Evolutionary conservation across 2,888 invertebrate genomes (phyloP), one percentile per base, ranked within the genome.

Genomic region (Galeruca laticollis): DNA sequence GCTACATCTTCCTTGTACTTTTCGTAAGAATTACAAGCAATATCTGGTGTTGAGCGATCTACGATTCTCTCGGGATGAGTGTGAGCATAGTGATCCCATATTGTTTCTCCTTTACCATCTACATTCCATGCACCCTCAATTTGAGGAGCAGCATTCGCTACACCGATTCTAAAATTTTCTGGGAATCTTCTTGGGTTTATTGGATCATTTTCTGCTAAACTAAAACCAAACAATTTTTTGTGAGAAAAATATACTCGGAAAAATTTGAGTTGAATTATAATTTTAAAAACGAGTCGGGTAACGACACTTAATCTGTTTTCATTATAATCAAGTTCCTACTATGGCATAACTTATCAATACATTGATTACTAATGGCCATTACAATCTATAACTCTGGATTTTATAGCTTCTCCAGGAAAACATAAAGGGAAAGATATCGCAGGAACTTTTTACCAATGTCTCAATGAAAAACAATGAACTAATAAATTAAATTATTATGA

Each of bases 21-120:
- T 82, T 91, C 89, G 82, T 92, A 93, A 20, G 91, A 91, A 81
- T 92, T 90, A 65, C 89, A 89, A 0, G 92, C 89, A 0, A 90
- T 83, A 77, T 92, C 91, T 0, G 88, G 92, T 63, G 88, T 91
- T 15, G 73, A 70, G 18, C 61, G 33, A 43, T 71, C 73, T 18
- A 21, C 21, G 5, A 73, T 60, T 59, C 26, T 68, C 9, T 73
- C 62, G 5, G 74, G 71, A 20, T 62, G n/a, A 1, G n/a, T 61
- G 49, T 72, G 73, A n/a, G 70, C 59, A 18, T 71, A 67, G 10
- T 61, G 35, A 20, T 76, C 76, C 76, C 76, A 76, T 11, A 76
- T 74, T 26, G 70, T 78, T 35, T 73, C 75, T 9, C 78, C 74
- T 72, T 73, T 80, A 74, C 75, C 84, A 79, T 77, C 78, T 26